Percentiles rank a stretch among this genome's conserved stretches.
These are phyloP conservation scores for Pluvialis apricaria DNA, from an alignment of 2,113 vertebrate genomes.

Conservation along the genomic window DNA sequence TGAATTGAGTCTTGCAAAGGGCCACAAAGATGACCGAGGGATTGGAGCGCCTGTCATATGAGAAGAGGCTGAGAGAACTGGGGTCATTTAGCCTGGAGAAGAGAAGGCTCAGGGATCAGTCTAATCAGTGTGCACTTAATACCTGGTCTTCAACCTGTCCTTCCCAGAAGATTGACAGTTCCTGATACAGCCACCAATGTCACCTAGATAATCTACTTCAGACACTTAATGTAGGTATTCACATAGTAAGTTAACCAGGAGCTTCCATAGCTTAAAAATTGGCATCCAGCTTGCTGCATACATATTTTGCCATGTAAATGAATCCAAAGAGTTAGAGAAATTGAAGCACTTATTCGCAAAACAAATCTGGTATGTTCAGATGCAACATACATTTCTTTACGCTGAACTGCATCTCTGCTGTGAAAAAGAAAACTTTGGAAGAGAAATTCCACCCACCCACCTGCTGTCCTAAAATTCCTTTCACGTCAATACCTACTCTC, in stretches of 20 bases:
- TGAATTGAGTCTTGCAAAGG: neutral
- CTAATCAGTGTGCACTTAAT: neutral
- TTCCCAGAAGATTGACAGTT: neutral
- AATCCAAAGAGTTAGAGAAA: neutral
- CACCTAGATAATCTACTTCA: neutral
- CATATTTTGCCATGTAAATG: neutral
- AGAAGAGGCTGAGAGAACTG: neutral
- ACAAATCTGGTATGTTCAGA: neutral
- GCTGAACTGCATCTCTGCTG: neutral
- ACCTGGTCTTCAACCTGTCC: neutral
- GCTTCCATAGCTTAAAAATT: neutral
- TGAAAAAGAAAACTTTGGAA: neutral
- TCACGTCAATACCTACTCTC: neutral
- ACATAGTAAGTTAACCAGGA: neutral
- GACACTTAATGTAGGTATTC: neutral
- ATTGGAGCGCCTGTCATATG: neutral
- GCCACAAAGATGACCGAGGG: neutral
- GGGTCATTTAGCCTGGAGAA: neutral
- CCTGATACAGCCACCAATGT: neutral
- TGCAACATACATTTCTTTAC: neutral
- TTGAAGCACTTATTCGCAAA: neutral
- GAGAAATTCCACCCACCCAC: neutral
- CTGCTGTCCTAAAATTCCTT: neutral
- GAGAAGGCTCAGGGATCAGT: neutral
- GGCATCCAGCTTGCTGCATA: neutral